These are phyloP conservation scores for Mesopsocus fuscifrons DNA, from an alignment of 2,888 invertebrate genomes.

Conservation along the genomic window DNA sequence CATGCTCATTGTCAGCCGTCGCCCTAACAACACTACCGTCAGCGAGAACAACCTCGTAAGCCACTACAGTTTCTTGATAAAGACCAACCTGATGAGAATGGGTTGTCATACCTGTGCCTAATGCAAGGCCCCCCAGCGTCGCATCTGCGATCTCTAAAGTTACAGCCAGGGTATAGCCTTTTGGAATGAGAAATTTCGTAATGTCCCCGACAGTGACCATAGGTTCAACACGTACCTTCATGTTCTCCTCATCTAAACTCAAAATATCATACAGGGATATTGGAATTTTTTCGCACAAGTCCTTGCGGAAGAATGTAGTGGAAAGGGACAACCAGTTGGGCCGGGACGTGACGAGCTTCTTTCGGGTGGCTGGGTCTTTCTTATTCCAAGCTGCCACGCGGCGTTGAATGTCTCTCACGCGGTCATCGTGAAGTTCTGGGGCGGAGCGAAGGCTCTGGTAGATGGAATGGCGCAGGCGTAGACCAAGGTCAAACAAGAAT, in stretches of 20 bases:
- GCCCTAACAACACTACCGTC: slow-evolving; percentile 40
- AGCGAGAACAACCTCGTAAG: slow-evolving; percentile 43
- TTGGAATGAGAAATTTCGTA: slow-evolving; percentile 39
- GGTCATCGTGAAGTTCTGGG: slow-evolving; percentile 26
- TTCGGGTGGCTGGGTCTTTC: slow-evolving; percentile 26
- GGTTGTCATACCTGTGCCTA: slow-evolving; percentile 55
- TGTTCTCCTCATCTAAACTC: slow-evolving; percentile 32
- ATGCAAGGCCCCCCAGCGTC: slow-evolving; percentile 44
- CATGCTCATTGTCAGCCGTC: slow-evolving; percentile 33
- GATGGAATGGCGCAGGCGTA: slow-evolving; percentile 26
- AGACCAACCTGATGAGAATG: slow-evolving; percentile 50
- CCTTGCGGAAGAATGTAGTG: slow-evolving; percentile 43
- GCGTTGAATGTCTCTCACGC: slow-evolving; percentile 30
- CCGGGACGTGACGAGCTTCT: slow-evolving; percentile 41
- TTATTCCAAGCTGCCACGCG: slow-evolving; percentile 35
- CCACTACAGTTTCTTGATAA: slow-evolving; percentile 43
- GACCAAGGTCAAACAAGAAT: slow-evolving; percentile 33
- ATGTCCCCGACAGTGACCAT: slow-evolving; percentile 47
- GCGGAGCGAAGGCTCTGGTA: slow-evolving; percentile 24
- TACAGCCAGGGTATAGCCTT: slow-evolving; percentile 44
- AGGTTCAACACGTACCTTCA: slow-evolving; percentile 42
- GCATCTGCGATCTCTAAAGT: slow-evolving; percentile 49
- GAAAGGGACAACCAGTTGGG: slow-evolving; percentile 52
- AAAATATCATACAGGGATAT: slow-evolving; percentile 43
- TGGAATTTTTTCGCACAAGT: slow-evolving; percentile 36